Conservation (phyloP, 2,797 vertebrate genomes). For the Erithacus rubecula region DNA sequence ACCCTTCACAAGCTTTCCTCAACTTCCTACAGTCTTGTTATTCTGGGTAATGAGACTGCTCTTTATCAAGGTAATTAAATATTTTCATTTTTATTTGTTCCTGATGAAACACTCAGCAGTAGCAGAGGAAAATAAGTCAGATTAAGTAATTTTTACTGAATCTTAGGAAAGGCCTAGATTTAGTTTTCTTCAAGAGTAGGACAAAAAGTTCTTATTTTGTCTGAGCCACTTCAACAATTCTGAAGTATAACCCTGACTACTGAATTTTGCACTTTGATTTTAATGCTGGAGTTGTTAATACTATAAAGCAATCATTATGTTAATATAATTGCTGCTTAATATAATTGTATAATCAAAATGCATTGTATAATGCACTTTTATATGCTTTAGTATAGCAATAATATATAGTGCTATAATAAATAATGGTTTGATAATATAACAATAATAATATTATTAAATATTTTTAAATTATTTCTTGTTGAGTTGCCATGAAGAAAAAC, state of each 20-base stretch:
- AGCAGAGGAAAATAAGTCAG: background rate
- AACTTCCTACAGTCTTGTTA: background rate
- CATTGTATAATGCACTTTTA: background rate
- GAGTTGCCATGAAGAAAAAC: background rate
- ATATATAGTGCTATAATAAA: background rate
- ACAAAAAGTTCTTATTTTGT: background rate
- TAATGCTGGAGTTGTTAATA: background rate
- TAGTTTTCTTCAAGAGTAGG: background rate
- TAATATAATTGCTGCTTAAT: background rate
- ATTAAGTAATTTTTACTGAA: background rate
- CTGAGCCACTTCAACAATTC: background rate
- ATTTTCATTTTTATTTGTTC: background rate
- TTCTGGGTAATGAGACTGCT: background rate
- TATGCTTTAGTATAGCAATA: background rate
- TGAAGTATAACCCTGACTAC: background rate
- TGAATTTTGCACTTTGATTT: background rate
- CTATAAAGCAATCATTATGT: background rate
- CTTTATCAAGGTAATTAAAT: background rate
- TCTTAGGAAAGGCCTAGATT: background rate
- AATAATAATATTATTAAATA: background rate
- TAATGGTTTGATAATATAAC: no score
- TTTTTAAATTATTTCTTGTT: background rate
- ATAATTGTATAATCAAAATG: background rate
- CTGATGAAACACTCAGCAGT: background rate
- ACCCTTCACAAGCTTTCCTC: background rate